A percentile compares a stretch with the other conserved stretches of the same genome.
phyloP scores from a whole-genome alignment of 2,113 vertebrate genomes.

The Rissa tridactyla region DNA sequence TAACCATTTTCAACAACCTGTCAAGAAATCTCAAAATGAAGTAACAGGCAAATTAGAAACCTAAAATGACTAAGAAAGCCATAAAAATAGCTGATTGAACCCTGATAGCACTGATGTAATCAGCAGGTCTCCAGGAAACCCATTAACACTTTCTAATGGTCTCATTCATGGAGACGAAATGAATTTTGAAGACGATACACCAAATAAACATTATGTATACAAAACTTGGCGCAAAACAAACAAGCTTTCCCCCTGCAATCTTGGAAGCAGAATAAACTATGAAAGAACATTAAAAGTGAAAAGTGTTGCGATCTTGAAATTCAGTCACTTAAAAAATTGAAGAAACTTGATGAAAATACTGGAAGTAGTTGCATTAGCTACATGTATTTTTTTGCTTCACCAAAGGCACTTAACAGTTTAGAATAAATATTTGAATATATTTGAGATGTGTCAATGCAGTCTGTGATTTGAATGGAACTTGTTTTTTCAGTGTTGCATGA shows the following conservation, averaged over 20 bases:
- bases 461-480: background rate
- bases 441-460: background rate
- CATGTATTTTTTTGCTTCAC: background rate
- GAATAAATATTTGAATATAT: background rate
- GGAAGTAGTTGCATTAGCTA: background rate
- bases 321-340: background rate
- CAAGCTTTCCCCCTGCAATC: background rate
- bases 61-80: background rate
- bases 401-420: background rate
- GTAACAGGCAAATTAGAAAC: background rate
- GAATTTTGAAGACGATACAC: background rate
- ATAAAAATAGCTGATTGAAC: background rate
- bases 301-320: background rate
- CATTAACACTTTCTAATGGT: background rate
- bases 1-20: background rate
- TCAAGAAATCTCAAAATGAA: background rate
- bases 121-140: background rate
- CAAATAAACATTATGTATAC: background rate
- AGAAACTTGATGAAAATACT: background rate
- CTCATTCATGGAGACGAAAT: background rate
- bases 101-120: background rate
- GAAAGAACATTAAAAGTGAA: background rate
- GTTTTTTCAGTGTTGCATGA: background rate
- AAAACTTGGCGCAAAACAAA: background rate
- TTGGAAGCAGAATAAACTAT: background rate